Percentiles rank a stretch among this genome's conserved stretches.
Conservation (phyloP, 2,888 invertebrate genomes). For the Caenorhabditis macrosperma region DNA sequence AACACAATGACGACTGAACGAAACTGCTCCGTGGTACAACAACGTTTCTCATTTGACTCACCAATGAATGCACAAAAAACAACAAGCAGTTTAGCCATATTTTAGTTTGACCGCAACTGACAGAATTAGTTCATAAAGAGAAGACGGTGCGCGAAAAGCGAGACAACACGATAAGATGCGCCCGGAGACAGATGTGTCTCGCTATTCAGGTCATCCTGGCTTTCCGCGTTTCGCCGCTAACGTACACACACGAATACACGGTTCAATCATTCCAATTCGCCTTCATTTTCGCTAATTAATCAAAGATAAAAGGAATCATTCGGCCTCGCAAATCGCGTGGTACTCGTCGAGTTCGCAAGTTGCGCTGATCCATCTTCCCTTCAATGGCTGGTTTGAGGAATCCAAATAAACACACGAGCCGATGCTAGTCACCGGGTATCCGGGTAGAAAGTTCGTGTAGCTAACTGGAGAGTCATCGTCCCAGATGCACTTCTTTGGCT, state of each 20-base stretch:
- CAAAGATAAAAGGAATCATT: not conserved
- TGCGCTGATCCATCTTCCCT: constrained; percentile 54
- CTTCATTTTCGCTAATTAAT: not conserved
- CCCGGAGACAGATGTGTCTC: constrained; percentile 22
- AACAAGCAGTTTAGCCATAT: not conserved
- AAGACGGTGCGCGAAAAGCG: too few relatives aligned
- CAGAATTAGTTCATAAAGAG: constrained; percentile 31
- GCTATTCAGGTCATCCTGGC: constrained; percentile 47
- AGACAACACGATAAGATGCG: constrained; percentile 7
- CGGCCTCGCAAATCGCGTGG: constrained; percentile 43
- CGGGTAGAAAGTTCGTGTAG: constrained; percentile 51
- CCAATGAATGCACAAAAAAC: too few relatives aligned
- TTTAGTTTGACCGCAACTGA: not conserved
- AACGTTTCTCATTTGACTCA: too few relatives aligned
- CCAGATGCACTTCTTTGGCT: constrained; percentile 36
- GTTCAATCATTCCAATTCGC: constrained; percentile 12
- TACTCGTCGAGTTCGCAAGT: constrained; percentile 44
- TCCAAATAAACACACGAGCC: constrained; percentile 52
- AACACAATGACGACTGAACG: constrained; percentile 1
- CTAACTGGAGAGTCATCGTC: constrained; percentile 33
- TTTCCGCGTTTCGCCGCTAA: constrained; percentile 13
- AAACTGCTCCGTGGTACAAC: not conserved
- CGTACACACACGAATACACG: not conserved
- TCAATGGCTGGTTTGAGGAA: constrained; percentile 40
- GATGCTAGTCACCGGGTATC: constrained; percentile 51